phyloP scores from a whole-genome alignment of 30 jellyfish, hydroid and myxozoan genomes.

The Hydractinia echinata region DNA sequence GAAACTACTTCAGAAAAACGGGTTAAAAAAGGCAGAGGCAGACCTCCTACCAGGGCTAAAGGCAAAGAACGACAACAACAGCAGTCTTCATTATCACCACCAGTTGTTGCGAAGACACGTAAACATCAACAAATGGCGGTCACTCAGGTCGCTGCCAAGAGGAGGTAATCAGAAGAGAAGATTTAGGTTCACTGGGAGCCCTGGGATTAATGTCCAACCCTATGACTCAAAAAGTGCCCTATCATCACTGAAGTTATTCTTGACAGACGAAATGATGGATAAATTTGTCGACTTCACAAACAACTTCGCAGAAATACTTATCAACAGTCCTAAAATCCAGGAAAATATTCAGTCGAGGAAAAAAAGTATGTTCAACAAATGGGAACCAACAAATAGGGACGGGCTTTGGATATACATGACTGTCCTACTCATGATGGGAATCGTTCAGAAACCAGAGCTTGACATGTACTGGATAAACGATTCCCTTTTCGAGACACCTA shows the following conservation, averaged over 20 bases:
- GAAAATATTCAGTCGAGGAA: too few relatives aligned
- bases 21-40: too few relatives aligned
- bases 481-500: conserved; percentile 12
- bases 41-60: too few relatives aligned
- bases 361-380: neutral
- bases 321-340: too few relatives aligned
- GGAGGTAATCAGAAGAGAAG: too few relatives aligned
- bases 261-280: conserved; percentile 6
- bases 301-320: conserved; percentile 13
- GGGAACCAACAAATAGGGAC: neutral
- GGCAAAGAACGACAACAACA: too few relatives aligned
- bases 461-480: conserved; percentile 18
- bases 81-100: too few relatives aligned
- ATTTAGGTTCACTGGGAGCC: too few relatives aligned
- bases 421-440: conserved; percentile 15
- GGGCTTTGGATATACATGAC: conserved; percentile 10
- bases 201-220: neutral
- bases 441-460: conserved; percentile 16
- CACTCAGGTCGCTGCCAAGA: too few relatives aligned
- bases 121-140: too few relatives aligned
- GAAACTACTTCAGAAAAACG: too few relatives aligned
- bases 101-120: too few relatives aligned
- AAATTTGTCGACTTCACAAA: neutral
- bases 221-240: neutral
- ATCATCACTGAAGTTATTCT: neutral